Percentiles rank a stretch among this genome's conserved stretches.
These are phyloP conservation scores for Acleris emargana DNA, from an alignment of 2,888 invertebrate genomes.

Conservation along the genomic window DNA sequence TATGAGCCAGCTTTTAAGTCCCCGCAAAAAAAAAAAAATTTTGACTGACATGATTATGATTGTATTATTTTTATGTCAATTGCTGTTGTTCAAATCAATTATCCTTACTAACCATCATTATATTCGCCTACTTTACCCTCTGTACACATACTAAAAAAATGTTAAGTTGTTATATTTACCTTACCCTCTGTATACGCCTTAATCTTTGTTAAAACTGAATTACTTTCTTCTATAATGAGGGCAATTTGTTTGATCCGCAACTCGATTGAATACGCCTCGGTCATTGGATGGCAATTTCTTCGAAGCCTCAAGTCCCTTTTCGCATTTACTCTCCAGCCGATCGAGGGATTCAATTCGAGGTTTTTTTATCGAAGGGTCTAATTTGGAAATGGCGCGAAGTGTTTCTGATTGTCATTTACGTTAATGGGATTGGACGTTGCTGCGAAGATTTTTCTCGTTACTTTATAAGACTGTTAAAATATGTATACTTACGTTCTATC, in stretches of 20 bases:
- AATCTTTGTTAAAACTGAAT: slow-evolving; percentile 33
- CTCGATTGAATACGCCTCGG: slow-evolving; percentile 60
- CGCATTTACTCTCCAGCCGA: slow-evolving; percentile 22
- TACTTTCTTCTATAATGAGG: slow-evolving; percentile 61
- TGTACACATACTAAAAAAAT: too few relatives aligned
- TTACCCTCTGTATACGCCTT: background rate
- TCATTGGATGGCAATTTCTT: slow-evolving; percentile 47
- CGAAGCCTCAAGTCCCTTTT: slow-evolving; percentile 17
- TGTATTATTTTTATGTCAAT: too few relatives aligned
- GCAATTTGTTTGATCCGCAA: slow-evolving; percentile 65
- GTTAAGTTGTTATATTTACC: background rate
- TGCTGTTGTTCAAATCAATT: too few relatives aligned
- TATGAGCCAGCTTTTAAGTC: too few relatives aligned
- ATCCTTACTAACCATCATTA: too few relatives aligned
- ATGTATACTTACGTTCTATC: too few relatives aligned
- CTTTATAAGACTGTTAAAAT: background rate
- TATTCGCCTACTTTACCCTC: too few relatives aligned
- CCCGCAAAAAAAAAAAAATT: too few relatives aligned
- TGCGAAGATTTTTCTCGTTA: background rate
- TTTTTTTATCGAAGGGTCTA: slow-evolving; percentile 21
- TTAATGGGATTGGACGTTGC: slow-evolving; percentile 21
- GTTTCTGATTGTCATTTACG: slow-evolving; percentile 20
- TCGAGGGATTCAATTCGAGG: slow-evolving; percentile 18
- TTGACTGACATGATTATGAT: too few relatives aligned
- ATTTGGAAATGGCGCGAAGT: slow-evolving; percentile 27